Percentiles rank a stretch among this genome's conserved stretches.
These are phyloP conservation scores for Lutjanus argentimaculatus DNA, from an alignment of 2,797 vertebrate genomes.

Conservation along the genomic window DNA sequence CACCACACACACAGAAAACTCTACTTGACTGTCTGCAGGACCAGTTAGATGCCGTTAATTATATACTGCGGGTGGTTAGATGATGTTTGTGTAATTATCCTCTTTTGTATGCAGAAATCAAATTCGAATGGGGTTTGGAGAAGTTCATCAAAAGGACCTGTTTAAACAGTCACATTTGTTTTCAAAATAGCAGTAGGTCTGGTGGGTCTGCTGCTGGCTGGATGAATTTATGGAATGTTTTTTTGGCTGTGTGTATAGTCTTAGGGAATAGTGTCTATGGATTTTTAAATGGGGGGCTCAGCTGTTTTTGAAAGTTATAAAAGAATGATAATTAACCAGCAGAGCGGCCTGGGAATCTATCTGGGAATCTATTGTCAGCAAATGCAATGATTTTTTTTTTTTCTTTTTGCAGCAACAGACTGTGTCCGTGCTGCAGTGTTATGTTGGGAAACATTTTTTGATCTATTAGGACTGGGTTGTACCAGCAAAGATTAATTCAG, in stretches of 20 bases:
- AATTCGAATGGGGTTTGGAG: constrained; percentile 32
- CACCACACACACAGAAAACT: background rate
- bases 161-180: constrained; percentile 50
- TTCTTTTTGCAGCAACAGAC: constrained; percentile 1
- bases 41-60: constrained; percentile 48
- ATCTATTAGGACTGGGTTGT: background rate
- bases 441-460: constrained; percentile 26
- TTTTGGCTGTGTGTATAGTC: constrained; percentile 29
- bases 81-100: constrained; percentile 62
- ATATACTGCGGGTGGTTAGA: constrained; percentile 28
- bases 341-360: constrained; percentile 44
- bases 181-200: constrained; percentile 20
- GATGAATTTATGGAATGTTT: constrained; percentile 24
- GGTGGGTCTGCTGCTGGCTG: constrained; percentile 37
- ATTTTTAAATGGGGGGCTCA: constrained; percentile 58
- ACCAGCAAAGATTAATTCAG: too few species aligned
- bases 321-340: constrained; percentile 67
- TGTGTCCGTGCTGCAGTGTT: background rate
- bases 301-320: constrained; percentile 64
- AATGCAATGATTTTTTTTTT: background rate
- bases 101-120: constrained; percentile 56
- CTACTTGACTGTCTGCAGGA: constrained; percentile 2
- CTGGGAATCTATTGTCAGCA: constrained; percentile 46
- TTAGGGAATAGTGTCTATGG: constrained; percentile 57
- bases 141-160: constrained; percentile 48